Evolutionary conservation across 92 coral and sea anemone genomes (phyloP).

Genomic region (Parazoanthus atlanticus): DNA sequence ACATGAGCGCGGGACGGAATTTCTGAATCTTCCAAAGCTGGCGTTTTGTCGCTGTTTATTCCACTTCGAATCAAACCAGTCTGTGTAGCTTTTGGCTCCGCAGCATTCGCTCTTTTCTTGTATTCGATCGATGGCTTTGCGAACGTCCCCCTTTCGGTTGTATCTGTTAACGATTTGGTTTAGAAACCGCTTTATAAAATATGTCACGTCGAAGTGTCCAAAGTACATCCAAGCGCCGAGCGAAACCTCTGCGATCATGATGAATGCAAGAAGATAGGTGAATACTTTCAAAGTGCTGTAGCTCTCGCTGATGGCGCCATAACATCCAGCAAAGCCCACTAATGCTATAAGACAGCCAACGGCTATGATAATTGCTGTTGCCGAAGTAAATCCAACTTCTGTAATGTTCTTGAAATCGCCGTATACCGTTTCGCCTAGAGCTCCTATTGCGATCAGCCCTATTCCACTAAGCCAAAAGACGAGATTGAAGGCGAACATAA

Average conservation of each 20-base stretch:
- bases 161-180: slow-evolving; percentile 55
- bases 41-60: slow-evolving; percentile 61
- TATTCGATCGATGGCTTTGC: slow-evolving; percentile 60
- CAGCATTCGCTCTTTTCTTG: slow-evolving; percentile 68
- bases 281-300: slow-evolving; percentile 59
- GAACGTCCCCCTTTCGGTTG: slow-evolving; percentile 51
- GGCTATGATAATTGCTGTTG: slow-evolving; percentile 64
- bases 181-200: slow-evolving; percentile 63
- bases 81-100: slow-evolving; percentile 64
- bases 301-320: slow-evolving; percentile 68
- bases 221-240: slow-evolving; percentile 73
- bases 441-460: slow-evolving; percentile 67
- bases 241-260: slow-evolving; percentile 60
- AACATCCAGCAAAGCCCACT: slow-evolving; percentile 71
- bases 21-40: slow-evolving; percentile 51
- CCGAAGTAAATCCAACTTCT: slow-evolving; percentile 66
- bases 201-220: slow-evolving; percentile 62
- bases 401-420: slow-evolving; percentile 68
- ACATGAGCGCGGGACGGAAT: slow-evolving; percentile 72
- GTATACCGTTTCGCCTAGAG: slow-evolving; percentile 67
- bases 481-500: slow-evolving; percentile 63
- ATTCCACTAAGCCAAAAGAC: slow-evolving; percentile 67
- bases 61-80: slow-evolving; percentile 79
- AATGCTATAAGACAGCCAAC: slow-evolving; percentile 61
- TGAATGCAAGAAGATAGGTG: slow-evolving; percentile 58